These are phyloP conservation scores for Axis porcinus DNA, from an alignment of 2,113 vertebrate genomes.

Conservation along the genomic window DNA sequence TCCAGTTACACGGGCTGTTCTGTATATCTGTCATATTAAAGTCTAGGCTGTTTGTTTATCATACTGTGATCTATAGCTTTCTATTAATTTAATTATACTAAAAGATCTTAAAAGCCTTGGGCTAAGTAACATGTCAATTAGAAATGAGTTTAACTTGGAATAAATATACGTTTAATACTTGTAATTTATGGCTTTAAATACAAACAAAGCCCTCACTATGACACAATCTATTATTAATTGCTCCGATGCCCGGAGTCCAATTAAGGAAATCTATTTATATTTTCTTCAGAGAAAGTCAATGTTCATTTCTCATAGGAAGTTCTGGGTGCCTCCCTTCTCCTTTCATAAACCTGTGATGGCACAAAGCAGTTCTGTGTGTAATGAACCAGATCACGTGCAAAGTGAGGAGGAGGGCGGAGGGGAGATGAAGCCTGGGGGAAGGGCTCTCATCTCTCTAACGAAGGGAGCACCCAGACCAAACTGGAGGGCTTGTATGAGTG, in stretches of 20 bases:
- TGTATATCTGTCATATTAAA: slow-evolving; percentile 92
- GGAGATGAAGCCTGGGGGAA: background rate
- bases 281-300: slow-evolving; percentile 88
- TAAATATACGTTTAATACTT: slow-evolving; percentile 97
- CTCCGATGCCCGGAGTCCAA: slow-evolving; percentile 86
- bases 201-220: slow-evolving; percentile 87
- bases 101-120: slow-evolving; percentile 96
- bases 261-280: slow-evolving; percentile 93
- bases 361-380: slow-evolving; percentile 75
- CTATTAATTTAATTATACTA: slow-evolving; percentile 97
- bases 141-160: slow-evolving; percentile 95
- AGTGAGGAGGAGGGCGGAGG: background rate
- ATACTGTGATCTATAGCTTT: slow-evolving; percentile 94
- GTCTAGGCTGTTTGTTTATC: slow-evolving; percentile 93
- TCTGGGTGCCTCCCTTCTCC: slow-evolving; percentile 62
- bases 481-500: background rate
- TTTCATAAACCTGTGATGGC: slow-evolving; percentile 59
- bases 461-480: slow-evolving; percentile 17
- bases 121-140: slow-evolving; percentile 98
- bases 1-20: slow-evolving; percentile 87
- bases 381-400: slow-evolving; percentile 53
- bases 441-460: background rate
- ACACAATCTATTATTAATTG: slow-evolving; percentile 98
- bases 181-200: slow-evolving; percentile 95
- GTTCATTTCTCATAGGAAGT: slow-evolving; percentile 89